Conservation (phyloP, 2,113 vertebrate genomes). For the Echinops telfairi region DNA sequence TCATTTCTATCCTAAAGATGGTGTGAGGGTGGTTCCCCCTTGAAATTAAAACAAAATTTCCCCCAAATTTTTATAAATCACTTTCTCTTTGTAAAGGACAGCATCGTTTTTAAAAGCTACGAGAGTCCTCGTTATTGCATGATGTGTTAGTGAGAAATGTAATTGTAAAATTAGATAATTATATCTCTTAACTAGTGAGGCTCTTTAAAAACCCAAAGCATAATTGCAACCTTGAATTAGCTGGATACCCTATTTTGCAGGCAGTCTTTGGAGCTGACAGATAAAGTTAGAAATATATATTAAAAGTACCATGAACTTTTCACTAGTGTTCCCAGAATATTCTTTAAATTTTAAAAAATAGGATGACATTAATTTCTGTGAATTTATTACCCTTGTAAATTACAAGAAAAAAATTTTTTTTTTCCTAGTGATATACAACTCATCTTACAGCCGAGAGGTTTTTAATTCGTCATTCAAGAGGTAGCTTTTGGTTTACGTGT, state of each 20-base stretch:
- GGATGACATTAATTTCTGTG: neutral
- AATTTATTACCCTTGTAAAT: neutral
- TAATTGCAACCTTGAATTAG: neutral
- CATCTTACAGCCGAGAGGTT: neutral
- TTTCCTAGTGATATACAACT: neutral
- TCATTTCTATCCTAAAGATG: neutral
- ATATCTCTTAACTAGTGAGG: neutral
- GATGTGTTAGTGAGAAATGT: neutral
- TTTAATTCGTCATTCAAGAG: no score
- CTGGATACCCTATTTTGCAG: neutral
- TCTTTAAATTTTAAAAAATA: neutral
- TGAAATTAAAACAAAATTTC: neutral
- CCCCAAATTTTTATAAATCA: neutral
- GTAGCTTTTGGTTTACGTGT: neutral
- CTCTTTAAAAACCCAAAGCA: neutral
- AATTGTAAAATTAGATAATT: neutral
- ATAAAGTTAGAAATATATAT: neutral
- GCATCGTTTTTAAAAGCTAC: neutral
- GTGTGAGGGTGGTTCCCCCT: neutral
- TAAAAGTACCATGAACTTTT: no score
- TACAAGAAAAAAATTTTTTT: no score
- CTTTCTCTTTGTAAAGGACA: neutral
- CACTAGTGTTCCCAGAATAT: neutral
- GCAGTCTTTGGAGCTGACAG: neutral
- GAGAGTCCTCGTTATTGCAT: neutral